Conservation (phyloP, 2,888 invertebrate genomes). For the Heliconius aoede region DNA sequence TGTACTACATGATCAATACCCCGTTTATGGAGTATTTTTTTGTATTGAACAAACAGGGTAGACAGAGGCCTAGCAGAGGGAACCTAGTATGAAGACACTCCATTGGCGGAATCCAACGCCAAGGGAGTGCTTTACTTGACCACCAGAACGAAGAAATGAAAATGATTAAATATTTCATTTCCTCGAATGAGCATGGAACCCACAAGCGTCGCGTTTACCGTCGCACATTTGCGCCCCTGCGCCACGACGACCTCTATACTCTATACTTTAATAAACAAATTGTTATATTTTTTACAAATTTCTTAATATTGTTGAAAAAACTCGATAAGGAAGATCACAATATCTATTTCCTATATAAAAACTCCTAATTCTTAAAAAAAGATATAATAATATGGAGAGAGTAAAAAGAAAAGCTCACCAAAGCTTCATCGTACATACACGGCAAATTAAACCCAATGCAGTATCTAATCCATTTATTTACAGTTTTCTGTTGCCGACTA, state of each 20-base stretch:
- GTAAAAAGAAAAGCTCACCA: neutral
- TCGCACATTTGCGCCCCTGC: too few relatives aligned
- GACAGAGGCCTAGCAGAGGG: too few relatives aligned
- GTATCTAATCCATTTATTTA: neutral
- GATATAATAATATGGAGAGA: neutral
- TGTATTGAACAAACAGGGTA: neutral
- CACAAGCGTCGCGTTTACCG: too few relatives aligned
- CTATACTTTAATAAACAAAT: too few relatives aligned
- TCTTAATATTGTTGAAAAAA: neutral
- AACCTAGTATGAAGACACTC: too few relatives aligned
- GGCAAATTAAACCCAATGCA: neutral
- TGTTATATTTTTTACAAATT: neutral
- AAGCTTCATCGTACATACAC: neutral
- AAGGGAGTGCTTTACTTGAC: too few relatives aligned
- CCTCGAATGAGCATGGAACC: too few relatives aligned
- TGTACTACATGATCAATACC: neutral
- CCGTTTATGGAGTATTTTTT: neutral
- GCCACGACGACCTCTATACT: too few relatives aligned
- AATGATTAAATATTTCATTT: too few relatives aligned
- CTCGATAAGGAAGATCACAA: neutral
- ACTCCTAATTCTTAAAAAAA: neutral
- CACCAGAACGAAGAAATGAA: too few relatives aligned
- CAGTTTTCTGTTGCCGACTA: slow-evolving; percentile 8
- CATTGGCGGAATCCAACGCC: too few relatives aligned
- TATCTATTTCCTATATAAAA: neutral